Conservation (phyloP, 2,113 vertebrate genomes). For the Hippocampus mohnikei region DNA sequence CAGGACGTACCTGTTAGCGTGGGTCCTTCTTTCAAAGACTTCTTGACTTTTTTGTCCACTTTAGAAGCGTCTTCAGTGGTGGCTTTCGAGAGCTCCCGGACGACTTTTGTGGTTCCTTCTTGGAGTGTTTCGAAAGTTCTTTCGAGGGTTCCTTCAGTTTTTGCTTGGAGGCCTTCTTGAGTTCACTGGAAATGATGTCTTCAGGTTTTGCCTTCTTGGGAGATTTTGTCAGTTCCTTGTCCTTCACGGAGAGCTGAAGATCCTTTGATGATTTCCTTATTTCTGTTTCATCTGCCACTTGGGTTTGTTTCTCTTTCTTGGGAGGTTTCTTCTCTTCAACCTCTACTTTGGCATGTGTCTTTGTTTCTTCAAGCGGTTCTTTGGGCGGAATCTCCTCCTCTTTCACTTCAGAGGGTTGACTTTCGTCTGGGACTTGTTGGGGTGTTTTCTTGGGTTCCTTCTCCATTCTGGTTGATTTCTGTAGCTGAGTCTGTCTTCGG, state of each 20-base stretch:
- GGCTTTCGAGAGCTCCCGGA: background rate
- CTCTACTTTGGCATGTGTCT: background rate
- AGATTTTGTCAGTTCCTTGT: background rate
- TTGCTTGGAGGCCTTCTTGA: background rate
- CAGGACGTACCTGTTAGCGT: background rate
- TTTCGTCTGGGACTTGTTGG: background rate
- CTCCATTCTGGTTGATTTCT: background rate
- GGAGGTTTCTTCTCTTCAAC: background rate
- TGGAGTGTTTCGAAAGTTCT: background rate
- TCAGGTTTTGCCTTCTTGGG: background rate
- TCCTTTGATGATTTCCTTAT: background rate
- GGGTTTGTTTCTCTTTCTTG: background rate
- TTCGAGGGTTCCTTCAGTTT: background rate
- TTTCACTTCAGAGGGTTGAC: background rate
- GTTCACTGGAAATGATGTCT: background rate
- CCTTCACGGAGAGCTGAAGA: background rate
- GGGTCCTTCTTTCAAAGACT: background rate
- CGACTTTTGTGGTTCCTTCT: background rate
- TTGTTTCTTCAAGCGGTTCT: background rate
- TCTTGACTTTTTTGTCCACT: background rate
- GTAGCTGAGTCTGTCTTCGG: background rate
- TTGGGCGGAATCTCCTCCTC: background rate
- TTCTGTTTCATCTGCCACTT: background rate
- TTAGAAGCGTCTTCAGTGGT: background rate
- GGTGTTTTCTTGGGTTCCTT: background rate